Percentiles rank a stretch among this genome's conserved stretches.
phyloP scores from a whole-genome alignment of 2,888 invertebrate species.

The Pterobdella sp. region DNA sequence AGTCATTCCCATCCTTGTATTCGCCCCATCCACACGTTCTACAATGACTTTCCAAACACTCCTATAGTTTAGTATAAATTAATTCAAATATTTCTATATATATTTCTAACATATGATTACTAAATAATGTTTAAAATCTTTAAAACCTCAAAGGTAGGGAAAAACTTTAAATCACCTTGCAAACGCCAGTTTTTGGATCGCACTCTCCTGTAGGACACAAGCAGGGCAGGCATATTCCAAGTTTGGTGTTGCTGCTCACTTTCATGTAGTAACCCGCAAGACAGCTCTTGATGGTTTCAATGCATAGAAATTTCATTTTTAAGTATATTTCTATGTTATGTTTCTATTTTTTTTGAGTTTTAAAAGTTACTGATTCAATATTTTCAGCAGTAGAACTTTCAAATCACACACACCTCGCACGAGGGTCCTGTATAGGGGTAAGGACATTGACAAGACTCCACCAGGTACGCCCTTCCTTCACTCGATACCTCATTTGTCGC shows the following conservation, averaged over 20 bases:
- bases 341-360: too few species aligned
- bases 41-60: not conserved
- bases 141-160: too few species aligned
- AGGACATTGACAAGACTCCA: constrained; percentile 56
- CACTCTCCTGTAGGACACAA: constrained; percentile 5
- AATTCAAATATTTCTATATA: too few species aligned
- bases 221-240: constrained; percentile 3
- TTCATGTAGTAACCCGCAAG: constrained; percentile 6
- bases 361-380: too few species aligned
- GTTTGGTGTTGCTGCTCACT: not conserved
- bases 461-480: constrained; percentile 45
- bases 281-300: too few species aligned
- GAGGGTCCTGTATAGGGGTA: constrained; percentile 56
- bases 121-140: too few species aligned
- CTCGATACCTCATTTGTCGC: constrained; percentile 42
- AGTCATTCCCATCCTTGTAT: not conserved
- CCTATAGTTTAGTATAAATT: not conserved
- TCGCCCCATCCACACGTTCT: not conserved
- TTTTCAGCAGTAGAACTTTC: too few species aligned
- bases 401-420: constrained; percentile 55
- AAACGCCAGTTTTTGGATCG: not conserved
- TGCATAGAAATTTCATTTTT: too few species aligned
- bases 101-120: too few species aligned
- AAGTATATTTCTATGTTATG: too few species aligned
- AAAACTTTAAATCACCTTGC: too few species aligned